Evolutionary conservation across 2,113 vertebrate genomes (phyloP).

Genomic region (Balaeniceps rex): DNA sequence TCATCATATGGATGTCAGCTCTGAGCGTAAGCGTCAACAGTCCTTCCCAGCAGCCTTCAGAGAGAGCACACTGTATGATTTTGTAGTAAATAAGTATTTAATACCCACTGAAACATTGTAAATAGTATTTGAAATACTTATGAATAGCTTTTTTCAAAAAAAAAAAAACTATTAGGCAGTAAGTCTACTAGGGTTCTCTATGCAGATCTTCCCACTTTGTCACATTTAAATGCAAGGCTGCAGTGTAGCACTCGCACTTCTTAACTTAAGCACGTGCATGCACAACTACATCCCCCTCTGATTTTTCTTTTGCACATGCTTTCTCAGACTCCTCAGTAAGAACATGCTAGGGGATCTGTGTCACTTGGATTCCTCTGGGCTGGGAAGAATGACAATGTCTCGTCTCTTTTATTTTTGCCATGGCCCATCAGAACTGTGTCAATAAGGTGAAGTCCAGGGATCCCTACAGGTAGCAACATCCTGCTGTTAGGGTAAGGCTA

Average conservation of each 20-base stretch:
- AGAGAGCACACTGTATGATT: not conserved
- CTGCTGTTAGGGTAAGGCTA: not conserved
- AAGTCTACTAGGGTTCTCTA: not conserved
- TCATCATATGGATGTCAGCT: not conserved
- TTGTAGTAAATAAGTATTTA: not conserved
- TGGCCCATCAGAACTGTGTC: not conserved
- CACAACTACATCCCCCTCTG: not conserved
- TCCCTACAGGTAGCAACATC: not conserved
- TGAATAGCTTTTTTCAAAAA: not conserved
- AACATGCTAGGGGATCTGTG: not conserved
- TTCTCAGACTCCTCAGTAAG: not conserved
- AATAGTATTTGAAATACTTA: not conserved
- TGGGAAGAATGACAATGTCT: not conserved
- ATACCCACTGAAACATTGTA: not conserved
- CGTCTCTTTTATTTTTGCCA: not conserved
- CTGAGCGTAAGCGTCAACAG: not conserved
- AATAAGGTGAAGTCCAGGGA: not conserved
- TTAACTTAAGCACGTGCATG: not conserved
- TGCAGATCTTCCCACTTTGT: not conserved
- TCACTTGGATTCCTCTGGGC: not conserved
- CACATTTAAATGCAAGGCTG: not conserved
- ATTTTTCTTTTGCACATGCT: not conserved
- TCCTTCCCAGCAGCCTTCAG: not conserved
- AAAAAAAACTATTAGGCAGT: not conserved
- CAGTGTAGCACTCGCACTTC: not conserved